Percentiles rank a stretch among this genome's conserved stretches.
Evolutionary conservation across 2,113 vertebrate species (phyloP).

Genomic region (Caranx melampygus): DNA sequence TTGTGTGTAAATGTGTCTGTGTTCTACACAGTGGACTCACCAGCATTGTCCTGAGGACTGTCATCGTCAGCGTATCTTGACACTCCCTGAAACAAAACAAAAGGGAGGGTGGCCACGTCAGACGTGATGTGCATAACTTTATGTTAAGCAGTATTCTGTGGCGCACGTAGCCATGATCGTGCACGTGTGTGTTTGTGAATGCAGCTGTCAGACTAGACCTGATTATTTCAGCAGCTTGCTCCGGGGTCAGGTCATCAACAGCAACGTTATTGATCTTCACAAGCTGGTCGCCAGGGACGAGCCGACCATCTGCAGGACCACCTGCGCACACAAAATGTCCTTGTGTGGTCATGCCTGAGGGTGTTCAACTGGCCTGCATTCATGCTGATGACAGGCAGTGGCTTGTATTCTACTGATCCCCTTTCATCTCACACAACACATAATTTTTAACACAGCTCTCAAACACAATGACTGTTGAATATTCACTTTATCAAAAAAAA

Average conservation of each 20-base stretch:
- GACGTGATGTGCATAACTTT: background rate
- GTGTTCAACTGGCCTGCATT: constrained; percentile 28
- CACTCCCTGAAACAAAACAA: constrained; percentile 85
- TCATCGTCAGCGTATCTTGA: constrained; percentile 87
- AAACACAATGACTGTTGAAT: background rate
- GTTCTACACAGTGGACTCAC: constrained; percentile 79
- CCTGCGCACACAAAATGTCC: constrained; percentile 83
- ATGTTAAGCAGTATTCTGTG: constrained; percentile 3
- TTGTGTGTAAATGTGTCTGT: constrained; percentile 14
- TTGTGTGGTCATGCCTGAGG: constrained; percentile 52
- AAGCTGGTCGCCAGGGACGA: constrained; percentile 92
- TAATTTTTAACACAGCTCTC: constrained; percentile 20
- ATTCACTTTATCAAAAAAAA: background rate
- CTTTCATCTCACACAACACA: constrained; percentile 56
- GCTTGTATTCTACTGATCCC: constrained; percentile 24
- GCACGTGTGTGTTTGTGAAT: constrained; percentile 5
- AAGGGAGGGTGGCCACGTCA: background rate
- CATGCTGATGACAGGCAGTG: constrained; percentile 15
- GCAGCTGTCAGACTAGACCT: constrained; percentile 81
- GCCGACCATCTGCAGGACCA: constrained; percentile 92
- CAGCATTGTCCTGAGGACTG: constrained; percentile 88
- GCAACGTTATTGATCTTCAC: constrained; percentile 89
- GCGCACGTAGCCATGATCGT: background rate
- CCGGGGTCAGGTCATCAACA: constrained; percentile 86
- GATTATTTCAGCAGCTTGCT: constrained; percentile 89